Evolutionary conservation across 2,888 invertebrate genomes (phyloP).

Genomic region (Emmelina monodactyla): DNA sequence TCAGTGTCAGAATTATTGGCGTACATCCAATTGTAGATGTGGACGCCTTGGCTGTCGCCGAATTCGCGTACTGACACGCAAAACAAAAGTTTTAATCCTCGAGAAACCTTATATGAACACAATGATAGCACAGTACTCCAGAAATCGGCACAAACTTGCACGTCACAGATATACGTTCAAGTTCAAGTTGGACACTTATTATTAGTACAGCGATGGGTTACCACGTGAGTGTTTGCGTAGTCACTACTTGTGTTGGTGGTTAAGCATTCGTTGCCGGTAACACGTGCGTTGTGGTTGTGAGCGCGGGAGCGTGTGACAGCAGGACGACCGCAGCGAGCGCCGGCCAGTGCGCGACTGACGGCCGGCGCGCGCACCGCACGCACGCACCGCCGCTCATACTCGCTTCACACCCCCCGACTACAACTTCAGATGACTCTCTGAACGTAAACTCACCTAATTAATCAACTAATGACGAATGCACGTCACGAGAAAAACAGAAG

Average conservation of each 20-base stretch:
- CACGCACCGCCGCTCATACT: conserved; percentile 47
- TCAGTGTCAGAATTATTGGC: conserved; percentile 57
- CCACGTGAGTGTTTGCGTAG: conserved; percentile 55
- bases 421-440: too few relatives aligned
- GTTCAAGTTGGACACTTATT: conserved; percentile 28
- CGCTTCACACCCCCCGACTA: too few relatives aligned
- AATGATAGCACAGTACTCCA: conserved; percentile 16
- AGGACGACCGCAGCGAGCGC: conserved; percentile 47
- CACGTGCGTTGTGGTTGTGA: conserved; percentile 60
- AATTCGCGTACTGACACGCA: conserved; percentile 37
- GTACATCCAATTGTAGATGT: conserved; percentile 57
- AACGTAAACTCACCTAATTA: too few relatives aligned
- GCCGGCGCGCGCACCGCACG: conserved; percentile 46
- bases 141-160: conserved; percentile 16
- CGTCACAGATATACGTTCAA: conserved; percentile 27
- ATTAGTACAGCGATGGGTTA: conserved; percentile 41
- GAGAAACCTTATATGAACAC: conserved; percentile 29
- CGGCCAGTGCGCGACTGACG: conserved; percentile 25
- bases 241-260: conserved; percentile 42
- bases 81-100: conserved; percentile 24
- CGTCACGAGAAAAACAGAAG: too few relatives aligned
- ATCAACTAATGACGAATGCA: too few relatives aligned
- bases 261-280: conserved; percentile 33
- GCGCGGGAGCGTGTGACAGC: conserved; percentile 20
- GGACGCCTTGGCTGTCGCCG: conserved; percentile 54